phyloP scores from a whole-genome alignment of 2,888 invertebrate species.

The Chloroclystis v-ata region DNA sequence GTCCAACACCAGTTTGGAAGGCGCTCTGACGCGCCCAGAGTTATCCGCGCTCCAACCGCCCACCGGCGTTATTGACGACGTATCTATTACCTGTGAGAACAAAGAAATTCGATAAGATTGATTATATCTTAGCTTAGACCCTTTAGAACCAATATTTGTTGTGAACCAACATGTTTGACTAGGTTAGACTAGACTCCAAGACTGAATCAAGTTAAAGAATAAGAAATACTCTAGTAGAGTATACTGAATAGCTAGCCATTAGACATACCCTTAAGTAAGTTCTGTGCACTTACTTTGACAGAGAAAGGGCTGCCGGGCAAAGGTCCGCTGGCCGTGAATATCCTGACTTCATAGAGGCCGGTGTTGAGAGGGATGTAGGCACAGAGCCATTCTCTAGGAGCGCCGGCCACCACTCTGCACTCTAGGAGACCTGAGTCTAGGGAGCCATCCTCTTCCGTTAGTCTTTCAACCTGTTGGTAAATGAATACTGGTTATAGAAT shows the following conservation, averaged over 20 bases:
- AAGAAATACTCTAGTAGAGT: constrained; percentile 87
- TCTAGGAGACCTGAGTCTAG: constrained; percentile 73
- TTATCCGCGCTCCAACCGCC: constrained; percentile 95
- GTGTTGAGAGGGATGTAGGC: constrained; percentile 94
- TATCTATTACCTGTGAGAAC: constrained; percentile 80
- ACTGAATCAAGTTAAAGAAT: no score
- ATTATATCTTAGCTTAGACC: no score
- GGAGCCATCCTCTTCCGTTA: constrained; percentile 59
- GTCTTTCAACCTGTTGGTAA: constrained; percentile 60
- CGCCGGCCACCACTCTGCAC: constrained; percentile 78
- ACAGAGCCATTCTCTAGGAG: constrained; percentile 90
- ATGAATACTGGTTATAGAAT: no score
- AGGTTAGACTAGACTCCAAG: no score
- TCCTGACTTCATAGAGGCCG: constrained; percentile 93
- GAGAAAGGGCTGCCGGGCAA: constrained; percentile 90
- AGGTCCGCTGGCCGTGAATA: constrained; percentile 82
- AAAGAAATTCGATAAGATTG: background rate
- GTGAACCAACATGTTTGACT: no score
- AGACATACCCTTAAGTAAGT: background rate
- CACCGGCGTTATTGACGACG: constrained; percentile 83
- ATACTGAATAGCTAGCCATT: background rate
- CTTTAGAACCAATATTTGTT: no score
- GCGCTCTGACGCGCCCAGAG: constrained; percentile 83
- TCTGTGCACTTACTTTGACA: constrained; percentile 75
- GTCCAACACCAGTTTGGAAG: constrained; percentile 91